Evolutionary conservation across 2,888 invertebrate species (phyloP).

Genomic region (Drosophila merina): DNA sequence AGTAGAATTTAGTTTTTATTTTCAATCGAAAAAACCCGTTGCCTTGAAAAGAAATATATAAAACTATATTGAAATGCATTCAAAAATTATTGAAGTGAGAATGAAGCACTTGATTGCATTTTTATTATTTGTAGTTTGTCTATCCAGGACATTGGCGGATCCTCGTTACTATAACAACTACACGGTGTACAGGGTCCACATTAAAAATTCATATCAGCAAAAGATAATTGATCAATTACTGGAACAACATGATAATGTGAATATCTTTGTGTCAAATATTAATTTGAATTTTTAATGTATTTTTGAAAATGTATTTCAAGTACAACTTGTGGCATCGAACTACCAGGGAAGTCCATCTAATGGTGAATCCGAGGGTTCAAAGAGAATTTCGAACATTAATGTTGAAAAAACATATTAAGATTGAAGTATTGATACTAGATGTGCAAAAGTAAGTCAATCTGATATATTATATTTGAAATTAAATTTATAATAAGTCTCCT

Average conservation of each 20-base stretch:
- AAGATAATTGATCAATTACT: slow-evolving; percentile 29
- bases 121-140: not conserved
- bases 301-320: slow-evolving; percentile 8
- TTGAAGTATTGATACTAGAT: slow-evolving; percentile 39
- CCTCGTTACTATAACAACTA: slow-evolving; percentile 39
- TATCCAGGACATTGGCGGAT: not conserved
- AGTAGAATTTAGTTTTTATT: not conserved
- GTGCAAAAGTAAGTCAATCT: slow-evolving; percentile 46
- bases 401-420: slow-evolving; percentile 7
- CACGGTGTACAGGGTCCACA: slow-evolving; percentile 30
- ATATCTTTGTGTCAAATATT: not conserved
- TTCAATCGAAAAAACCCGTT: not conserved
- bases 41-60: not conserved
- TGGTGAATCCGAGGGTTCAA: slow-evolving; percentile 35
- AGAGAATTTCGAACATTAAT: slow-evolving; percentile 16
- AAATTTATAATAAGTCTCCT: not conserved
- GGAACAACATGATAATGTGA: slow-evolving; percentile 24
- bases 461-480: not conserved
- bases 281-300: rapidly evolving
- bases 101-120: slow-evolving; percentile 23
- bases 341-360: slow-evolving; percentile 26
- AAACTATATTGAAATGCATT: no score
- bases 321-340: slow-evolving; percentile 46
- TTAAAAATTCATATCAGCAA: slow-evolving; percentile 15
- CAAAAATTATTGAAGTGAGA: not conserved